Conservation (phyloP, 2,113 vertebrate genomes). For the Promerops cafer region DNA sequence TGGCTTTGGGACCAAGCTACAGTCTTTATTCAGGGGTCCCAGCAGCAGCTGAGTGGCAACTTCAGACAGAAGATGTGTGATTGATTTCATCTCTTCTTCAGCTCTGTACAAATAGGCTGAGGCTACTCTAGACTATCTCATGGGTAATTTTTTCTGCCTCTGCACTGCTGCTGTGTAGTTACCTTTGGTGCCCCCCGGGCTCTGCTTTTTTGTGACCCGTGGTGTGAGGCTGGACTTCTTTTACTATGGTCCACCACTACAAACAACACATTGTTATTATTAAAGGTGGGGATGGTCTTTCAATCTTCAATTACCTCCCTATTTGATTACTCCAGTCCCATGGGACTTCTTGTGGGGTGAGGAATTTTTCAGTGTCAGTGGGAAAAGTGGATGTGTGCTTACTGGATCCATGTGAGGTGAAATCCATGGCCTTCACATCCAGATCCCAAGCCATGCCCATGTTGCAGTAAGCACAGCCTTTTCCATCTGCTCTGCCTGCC, state of each 20-base stretch:
- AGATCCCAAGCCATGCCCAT: background rate
- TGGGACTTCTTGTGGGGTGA: background rate
- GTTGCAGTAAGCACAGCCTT: background rate
- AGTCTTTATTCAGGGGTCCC: background rate
- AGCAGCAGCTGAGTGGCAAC: background rate
- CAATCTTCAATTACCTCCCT: background rate
- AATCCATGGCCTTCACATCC: background rate
- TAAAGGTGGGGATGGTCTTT: background rate
- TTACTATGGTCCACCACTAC: background rate
- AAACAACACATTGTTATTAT: background rate
- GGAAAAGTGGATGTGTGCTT: background rate
- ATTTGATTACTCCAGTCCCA: background rate
- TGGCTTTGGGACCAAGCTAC: background rate
- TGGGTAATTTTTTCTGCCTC: background rate
- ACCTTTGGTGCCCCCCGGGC: background rate
- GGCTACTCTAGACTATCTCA: background rate
- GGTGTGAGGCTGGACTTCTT: background rate
- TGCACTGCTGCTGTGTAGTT: background rate
- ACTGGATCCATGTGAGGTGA: background rate
- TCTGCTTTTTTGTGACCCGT: background rate
- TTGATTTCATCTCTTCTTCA: background rate
- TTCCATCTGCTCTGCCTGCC: background rate
- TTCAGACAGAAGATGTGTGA: background rate
- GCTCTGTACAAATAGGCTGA: background rate
- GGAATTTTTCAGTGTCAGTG: background rate